Evolutionary conservation across 53 echinoderm and acorn worm genomes (phyloP).

Genomic region (Arbacia lixula): DNA sequence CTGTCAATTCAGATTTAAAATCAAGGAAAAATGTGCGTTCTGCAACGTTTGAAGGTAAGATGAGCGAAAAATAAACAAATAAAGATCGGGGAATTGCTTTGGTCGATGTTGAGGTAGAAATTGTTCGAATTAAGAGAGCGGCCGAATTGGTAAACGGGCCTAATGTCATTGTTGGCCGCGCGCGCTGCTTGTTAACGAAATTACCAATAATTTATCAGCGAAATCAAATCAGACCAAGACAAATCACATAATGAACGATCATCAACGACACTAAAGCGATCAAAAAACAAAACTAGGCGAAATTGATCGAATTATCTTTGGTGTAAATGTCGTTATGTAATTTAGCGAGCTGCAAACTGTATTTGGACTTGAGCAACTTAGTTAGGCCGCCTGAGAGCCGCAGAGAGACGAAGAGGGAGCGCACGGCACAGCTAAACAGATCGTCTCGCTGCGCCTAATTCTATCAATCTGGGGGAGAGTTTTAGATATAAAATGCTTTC

Average conservation of each 20-base stretch:
- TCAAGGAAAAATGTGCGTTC: neutral
- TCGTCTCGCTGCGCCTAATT: slow-evolving; percentile 57
- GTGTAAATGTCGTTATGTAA: slow-evolving; percentile 76
- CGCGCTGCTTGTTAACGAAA: slow-evolving; percentile 51
- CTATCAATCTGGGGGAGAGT: slow-evolving; percentile 58
- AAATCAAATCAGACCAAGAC: slow-evolving; percentile 57
- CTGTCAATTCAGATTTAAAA: too few relatives aligned
- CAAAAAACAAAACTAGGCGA: slow-evolving; percentile 90
- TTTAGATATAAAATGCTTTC: slow-evolving; percentile 30
- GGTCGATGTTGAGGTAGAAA: slow-evolving; percentile 30
- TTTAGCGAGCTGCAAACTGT: slow-evolving; percentile 70
- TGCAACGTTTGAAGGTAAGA: slow-evolving; percentile 15
- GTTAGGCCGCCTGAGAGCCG: slow-evolving; percentile 55
- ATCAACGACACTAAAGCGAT: slow-evolving; percentile 90
- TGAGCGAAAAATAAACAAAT: slow-evolving; percentile 51
- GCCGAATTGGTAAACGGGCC: slow-evolving; percentile 44
- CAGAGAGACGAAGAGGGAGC: neutral
- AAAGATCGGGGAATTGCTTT: slow-evolving; percentile 42
- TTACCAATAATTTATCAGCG: slow-evolving; percentile 45
- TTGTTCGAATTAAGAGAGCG: slow-evolving; percentile 44
- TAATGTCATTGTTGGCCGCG: slow-evolving; percentile 60
- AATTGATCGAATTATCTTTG: slow-evolving; percentile 91
- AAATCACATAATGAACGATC: slow-evolving; percentile 99
- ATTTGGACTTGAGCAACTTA: slow-evolving; percentile 62
- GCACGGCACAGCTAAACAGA: too few relatives aligned